phyloP scores from a whole-genome alignment of 2,797 vertebrate genomes.

The Brotogeris chrysoptera region DNA sequence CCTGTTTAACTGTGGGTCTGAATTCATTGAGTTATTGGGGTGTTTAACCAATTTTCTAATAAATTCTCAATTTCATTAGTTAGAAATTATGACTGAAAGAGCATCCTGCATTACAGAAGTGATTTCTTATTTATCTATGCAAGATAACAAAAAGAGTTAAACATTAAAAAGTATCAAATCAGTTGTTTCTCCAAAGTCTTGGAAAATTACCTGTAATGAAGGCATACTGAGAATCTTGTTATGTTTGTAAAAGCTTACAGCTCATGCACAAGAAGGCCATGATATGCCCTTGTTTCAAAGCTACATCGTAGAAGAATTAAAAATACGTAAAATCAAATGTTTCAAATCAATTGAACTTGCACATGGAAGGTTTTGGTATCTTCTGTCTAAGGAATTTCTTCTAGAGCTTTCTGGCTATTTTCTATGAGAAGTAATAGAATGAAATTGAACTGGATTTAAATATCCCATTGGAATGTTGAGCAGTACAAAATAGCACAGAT shows the following conservation, averaged over 20 bases:
- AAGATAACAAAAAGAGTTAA: neutral
- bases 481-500: neutral
- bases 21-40: neutral
- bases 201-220: neutral
- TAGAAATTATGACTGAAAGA: neutral
- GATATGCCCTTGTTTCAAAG: neutral
- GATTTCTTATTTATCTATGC: neutral
- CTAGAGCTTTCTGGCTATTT: neutral
- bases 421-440: neutral
- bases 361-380: neutral
- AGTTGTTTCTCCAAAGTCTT: neutral
- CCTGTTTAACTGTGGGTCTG: neutral
- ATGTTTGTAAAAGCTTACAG: neutral
- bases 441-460: neutral
- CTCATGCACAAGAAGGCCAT: neutral
- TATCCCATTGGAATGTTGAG: neutral
- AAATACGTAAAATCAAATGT: neutral
- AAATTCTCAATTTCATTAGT: neutral
- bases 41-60: neutral
- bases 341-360: neutral
- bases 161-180: neutral
- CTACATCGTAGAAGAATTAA: neutral
- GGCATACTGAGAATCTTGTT: neutral
- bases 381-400: neutral
- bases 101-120: neutral